These are phyloP conservation scores for Pica pica DNA, from an alignment of 2,113 vertebrate genomes.

Conservation along the genomic window DNA sequence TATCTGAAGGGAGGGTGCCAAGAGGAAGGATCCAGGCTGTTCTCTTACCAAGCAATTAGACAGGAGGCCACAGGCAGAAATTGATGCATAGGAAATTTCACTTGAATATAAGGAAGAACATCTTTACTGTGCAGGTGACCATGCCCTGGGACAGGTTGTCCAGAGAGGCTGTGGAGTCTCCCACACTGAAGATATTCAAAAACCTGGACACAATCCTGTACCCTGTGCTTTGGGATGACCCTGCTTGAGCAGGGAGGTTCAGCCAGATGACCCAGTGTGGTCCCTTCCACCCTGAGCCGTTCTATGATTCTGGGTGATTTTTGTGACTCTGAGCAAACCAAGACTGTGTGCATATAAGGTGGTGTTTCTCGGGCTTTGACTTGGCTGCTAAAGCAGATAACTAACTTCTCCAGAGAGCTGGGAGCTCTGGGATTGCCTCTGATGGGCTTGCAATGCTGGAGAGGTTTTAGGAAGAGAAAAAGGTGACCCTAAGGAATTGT, in stretches of 20 bases:
- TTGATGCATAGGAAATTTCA: neutral
- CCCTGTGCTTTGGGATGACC: neutral
- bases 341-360: rapidly evolving
- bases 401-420: neutral
- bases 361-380: neutral
- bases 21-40: neutral
- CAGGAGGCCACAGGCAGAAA: neutral
- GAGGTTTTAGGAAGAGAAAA: neutral
- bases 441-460: neutral
- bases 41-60: neutral
- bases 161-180: neutral
- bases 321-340: neutral
- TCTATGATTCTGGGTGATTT: neutral
- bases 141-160: neutral
- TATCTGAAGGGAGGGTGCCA: neutral
- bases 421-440: neutral
- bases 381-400: neutral
- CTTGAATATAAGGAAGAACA: neutral
- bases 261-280: neutral
- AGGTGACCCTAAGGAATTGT: neutral
- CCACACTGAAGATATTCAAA: neutral
- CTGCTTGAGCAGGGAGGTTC: neutral
- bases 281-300: neutral
- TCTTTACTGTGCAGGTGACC: neutral
- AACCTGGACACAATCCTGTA: neutral